Percentiles rank a stretch among this genome's conserved stretches.
Evolutionary conservation across 1,140 invertebrate species (phyloP).

Genomic region (Whitmania pigra): DNA sequence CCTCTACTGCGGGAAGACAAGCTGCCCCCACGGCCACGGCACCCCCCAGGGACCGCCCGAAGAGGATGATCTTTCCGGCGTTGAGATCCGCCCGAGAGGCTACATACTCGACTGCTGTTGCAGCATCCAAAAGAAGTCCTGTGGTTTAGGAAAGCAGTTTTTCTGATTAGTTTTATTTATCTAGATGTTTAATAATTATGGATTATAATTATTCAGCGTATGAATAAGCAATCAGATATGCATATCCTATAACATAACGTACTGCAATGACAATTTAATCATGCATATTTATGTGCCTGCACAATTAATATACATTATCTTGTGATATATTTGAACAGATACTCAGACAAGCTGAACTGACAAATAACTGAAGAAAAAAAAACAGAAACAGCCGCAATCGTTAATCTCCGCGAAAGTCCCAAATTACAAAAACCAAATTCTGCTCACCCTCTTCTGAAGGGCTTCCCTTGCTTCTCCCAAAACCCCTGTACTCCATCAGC

Average conservation of each 20-base stretch:
- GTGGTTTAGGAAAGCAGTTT: slow-evolving; percentile 15
- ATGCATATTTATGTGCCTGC: no score
- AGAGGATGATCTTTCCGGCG: slow-evolving; percentile 70
- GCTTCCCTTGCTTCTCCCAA: slow-evolving; percentile 76
- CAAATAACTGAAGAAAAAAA: no score
- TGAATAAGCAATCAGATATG: no score
- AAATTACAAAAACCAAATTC: background rate
- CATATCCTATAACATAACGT: no score
- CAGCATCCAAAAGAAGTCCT: slow-evolving; percentile 71
- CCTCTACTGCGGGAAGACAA: slow-evolving; percentile 51
- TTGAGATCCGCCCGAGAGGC: slow-evolving; percentile 67
- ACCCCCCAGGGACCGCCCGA: slow-evolving; percentile 77
- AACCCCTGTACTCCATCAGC: slow-evolving; percentile 82
- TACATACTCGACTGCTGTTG: slow-evolving; percentile 71
- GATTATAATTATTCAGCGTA: no score
- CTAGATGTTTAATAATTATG: no score
- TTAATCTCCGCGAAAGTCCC: no score
- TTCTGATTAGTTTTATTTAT: no score
- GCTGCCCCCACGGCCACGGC: slow-evolving; percentile 74
- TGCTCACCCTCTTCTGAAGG: slow-evolving; percentile 61
- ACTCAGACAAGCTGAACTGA: no score
- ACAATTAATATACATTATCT: no score
- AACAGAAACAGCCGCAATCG: background rate
- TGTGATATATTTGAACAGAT: no score
- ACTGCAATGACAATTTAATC: no score